Base-by-base conservation (phyloP, 2,888 invertebrate species). In the Candidula unifasciata region DNA sequence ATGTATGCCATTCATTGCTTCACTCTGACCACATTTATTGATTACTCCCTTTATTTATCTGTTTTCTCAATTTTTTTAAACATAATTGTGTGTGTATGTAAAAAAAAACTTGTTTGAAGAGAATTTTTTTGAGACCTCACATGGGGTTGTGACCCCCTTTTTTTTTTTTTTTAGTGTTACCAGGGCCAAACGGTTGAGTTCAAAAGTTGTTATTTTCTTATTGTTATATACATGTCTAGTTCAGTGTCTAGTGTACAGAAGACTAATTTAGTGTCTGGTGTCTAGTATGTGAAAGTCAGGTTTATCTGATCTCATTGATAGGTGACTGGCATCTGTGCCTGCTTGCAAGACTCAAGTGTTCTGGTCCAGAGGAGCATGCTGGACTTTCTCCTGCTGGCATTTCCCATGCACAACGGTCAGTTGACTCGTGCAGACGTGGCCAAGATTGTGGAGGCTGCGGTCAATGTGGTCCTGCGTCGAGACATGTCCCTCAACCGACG, bases 401-500 rank as follows among this genome's bases (percentile, higher is more conserved):
- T 97, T 93, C 97, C 97, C 27, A 96, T 97, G 95, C 96, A 97
- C 89, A 96, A 96, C 90, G 96, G 95, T 86, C 96, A 96, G 91
- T 94, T 95, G 80, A 93, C 93, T 5, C 89, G 90, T 57, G 94
- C 95, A 16, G 96, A 97, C 92, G 95, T 96, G 95, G 95, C 96
- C 77, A 92, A 95, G 83, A 94, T 97, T 87, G 95, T 96, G 13
- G 96, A 96, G 37, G 96, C 96, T 84, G 96, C 96, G 44, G 94
- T 97, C 80, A 94, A 94, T 86, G 94, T 95, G 3, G 96, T 98
- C 87, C 94, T 97, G 78, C 94, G 97, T 71, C 94, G 98, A 86
- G 97, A 98, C 92, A 97, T 97, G 96, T 97, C 97, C 52, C 95
- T 98, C 24, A 98, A 98, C 93, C 95, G 96, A 88, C 95, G 97